Evolutionary conservation across 1,140 invertebrate genomes (phyloP).

Genomic region (Dufourea novaeangliae): DNA sequence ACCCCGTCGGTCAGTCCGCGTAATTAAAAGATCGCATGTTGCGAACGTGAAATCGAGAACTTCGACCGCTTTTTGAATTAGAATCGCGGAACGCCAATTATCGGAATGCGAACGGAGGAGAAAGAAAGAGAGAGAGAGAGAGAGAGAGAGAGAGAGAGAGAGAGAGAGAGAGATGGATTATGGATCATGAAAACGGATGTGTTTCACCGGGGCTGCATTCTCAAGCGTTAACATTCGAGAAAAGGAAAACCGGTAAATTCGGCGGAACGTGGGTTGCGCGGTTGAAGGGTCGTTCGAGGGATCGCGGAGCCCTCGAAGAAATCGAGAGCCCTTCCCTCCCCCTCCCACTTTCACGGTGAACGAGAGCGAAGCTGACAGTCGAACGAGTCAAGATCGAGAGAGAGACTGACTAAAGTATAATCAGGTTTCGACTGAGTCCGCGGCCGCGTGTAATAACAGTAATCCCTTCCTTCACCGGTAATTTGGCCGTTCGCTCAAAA

Average conservation of each 20-base stretch:
- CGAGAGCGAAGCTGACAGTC: constrained; percentile 72
- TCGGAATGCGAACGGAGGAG: too few species aligned
- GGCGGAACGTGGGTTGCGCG: constrained; percentile 30
- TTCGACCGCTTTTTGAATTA: background rate
- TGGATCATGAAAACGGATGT: too few species aligned
- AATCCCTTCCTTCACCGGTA: constrained; percentile 78
- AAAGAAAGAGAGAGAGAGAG: too few species aligned
- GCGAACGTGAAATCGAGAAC: constrained; percentile 3
- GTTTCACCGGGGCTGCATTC: too few species aligned
- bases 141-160: too few species aligned
- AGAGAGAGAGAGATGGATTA: too few species aligned
- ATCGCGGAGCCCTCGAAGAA: constrained; percentile 52
- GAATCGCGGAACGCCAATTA: background rate
- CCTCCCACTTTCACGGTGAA: constrained; percentile 58
- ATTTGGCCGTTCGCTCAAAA: constrained; percentile 80
- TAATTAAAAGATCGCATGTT: constrained; percentile 48
- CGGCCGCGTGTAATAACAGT: constrained; percentile 80
- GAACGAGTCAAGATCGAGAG: constrained; percentile 69
- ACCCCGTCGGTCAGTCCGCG: background rate
- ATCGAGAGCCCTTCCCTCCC: constrained; percentile 19
- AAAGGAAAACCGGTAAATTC: background rate
- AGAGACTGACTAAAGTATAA: constrained; percentile 78
- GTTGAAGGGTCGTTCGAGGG: constrained; percentile 49
- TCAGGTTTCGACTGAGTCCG: constrained; percentile 78
- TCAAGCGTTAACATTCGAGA: background rate